Base-by-base conservation (phyloP, 2,113 vertebrate species). In the Barnardius zonarius region DNA sequence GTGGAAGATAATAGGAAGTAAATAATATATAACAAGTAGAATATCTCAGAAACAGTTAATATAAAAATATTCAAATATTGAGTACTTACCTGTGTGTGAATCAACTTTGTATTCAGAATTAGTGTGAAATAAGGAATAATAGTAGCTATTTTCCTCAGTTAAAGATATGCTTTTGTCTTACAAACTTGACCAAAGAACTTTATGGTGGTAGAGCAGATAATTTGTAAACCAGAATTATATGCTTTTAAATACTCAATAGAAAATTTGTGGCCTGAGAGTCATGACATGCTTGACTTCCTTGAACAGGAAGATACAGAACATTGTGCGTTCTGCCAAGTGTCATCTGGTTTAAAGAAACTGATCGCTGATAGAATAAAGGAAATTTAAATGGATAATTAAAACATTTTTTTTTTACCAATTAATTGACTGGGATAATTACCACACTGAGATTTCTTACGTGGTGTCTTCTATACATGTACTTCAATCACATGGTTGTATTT, bases 381-480 rank as follows among this genome's bases (percentile, higher is more conserved):
- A 91, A 95, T 92, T 97, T 92, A 94, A 97, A 68, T 35, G 77
- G 83, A 52, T 88, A 97, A 87, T 82, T 91, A 76, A 95, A 95
- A 27, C 31, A 49, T 96, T 92, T 93, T 94, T 92, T 93, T 97
- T 87, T 84, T 77, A 77, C 83, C 59, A 93, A 76, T 93, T 97
- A 97, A 96, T 95, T 95, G 88, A 87, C 77, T 96, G 64, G 49
- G 96, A 97, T 97, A 97, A 96, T 97, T 97, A 96, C 72, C 75
- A 76, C 30, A 24, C 22, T 93, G 49, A 64, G 31, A 37, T 88
- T 97, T 96, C 88, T 96, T 88, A 57, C 76, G 37, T 90, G 54
- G 11, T 92, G 30, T 90, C 41, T 96, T 90, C 24, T 93, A 63
- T 81, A 27, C 4, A 13, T n/a, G 12, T 94, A 91, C 82, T 83